Conservation (phyloP, 1,140 invertebrate species). For the Drosophila varians region DNA sequence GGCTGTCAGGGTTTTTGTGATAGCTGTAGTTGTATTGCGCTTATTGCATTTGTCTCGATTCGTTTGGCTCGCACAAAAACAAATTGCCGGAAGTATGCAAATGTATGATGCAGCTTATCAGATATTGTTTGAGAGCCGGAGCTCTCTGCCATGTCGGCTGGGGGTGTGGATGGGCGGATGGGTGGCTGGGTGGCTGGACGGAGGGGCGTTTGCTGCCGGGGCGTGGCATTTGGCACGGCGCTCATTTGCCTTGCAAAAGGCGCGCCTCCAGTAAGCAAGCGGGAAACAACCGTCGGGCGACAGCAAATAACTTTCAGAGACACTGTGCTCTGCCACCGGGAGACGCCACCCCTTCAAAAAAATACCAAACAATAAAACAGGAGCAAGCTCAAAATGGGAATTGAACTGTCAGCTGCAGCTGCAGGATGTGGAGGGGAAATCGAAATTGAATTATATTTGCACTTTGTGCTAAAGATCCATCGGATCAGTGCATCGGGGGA, state of each 20-base stretch:
- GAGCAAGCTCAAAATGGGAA: constrained; percentile 42
- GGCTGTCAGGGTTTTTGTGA: constrained; percentile 9
- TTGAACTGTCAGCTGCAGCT: constrained; percentile 74
- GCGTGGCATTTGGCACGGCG: constrained; percentile 41
- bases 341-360: constrained; percentile 6
- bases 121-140: constrained; percentile 75
- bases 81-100: constrained; percentile 81
- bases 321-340: no score
- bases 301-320: constrained; percentile 70
- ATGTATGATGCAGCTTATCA: constrained; percentile 80
- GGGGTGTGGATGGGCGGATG: constrained; percentile 7
- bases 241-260: constrained; percentile 78
- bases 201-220: no score
- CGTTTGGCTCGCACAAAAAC: constrained; percentile 77
- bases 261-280: constrained; percentile 24
- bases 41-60: constrained; percentile 82
- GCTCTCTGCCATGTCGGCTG: background rate
- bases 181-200: no score
- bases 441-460: constrained; percentile 78
- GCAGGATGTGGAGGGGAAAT: constrained; percentile 26
- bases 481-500: constrained; percentile 25
- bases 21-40: constrained; percentile 38
- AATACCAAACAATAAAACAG: background rate
- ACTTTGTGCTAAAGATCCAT: constrained; percentile 67
- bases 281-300: constrained; percentile 65